A percentile compares a stretch with the other conserved stretches of the same genome.
These are phyloP conservation scores for Tor tambroides DNA, from an alignment of 2,113 vertebrate species.

Conservation along the genomic window DNA sequence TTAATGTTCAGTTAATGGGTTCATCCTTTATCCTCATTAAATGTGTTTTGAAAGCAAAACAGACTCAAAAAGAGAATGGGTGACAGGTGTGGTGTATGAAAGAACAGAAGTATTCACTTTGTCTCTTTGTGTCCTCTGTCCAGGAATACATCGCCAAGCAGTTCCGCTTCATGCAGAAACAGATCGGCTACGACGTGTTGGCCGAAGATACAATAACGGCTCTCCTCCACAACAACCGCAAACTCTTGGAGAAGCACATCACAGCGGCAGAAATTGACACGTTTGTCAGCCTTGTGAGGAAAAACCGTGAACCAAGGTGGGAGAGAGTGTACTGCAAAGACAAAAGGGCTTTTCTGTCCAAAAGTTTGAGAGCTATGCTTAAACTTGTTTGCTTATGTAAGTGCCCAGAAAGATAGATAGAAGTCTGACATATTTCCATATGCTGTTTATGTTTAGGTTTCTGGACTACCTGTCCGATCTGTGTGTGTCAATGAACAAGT, in stretches of 20 bases:
- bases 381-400: background rate
- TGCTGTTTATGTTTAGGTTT: constrained; percentile 77
- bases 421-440: background rate
- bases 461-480: constrained; percentile 97
- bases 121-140: background rate
- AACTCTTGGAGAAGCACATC: constrained; percentile 97
- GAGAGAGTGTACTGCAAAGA: constrained; percentile 33
- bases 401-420: background rate
- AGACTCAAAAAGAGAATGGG: background rate
- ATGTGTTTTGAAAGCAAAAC: background rate
- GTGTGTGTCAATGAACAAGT: constrained; percentile 98
- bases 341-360: background rate
- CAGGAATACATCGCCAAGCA: constrained; percentile 99
- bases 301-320: constrained; percentile 96
- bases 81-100: background rate
- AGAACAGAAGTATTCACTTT: background rate
- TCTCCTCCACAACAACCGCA: constrained; percentile 95
- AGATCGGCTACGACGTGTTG: constrained; percentile 98
- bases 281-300: constrained; percentile 95
- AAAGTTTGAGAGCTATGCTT: background rate
- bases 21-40: background rate
- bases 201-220: constrained; percentile 98
- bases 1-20: background rate
- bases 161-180: constrained; percentile 99
- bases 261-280: constrained; percentile 98